Conservation (phyloP, 2,113 vertebrate genomes). For the Salminus brasiliensis region DNA sequence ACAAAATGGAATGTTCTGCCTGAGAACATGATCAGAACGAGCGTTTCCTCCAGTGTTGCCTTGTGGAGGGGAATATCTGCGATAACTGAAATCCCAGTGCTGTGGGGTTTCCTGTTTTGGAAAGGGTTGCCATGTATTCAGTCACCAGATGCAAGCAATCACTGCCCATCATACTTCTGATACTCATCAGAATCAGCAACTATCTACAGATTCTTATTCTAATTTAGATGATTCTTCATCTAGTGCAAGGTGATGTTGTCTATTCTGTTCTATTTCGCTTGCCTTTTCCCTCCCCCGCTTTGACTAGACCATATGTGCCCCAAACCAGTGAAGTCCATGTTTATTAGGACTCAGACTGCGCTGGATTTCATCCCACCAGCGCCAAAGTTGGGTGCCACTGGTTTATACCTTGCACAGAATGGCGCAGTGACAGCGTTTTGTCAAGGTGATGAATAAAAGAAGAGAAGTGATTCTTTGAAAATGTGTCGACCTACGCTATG, state of each 20-base stretch:
- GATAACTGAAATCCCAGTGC: neutral
- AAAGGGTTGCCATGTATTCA: neutral
- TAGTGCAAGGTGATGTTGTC: neutral
- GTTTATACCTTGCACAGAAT: neutral
- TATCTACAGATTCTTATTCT: neutral
- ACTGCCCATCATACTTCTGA: neutral
- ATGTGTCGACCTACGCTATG: neutral
- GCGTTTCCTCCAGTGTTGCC: neutral
- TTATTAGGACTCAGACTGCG: neutral
- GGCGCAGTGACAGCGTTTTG: neutral
- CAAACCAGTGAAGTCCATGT: neutral
- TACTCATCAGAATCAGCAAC: neutral
- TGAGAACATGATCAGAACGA: neutral
- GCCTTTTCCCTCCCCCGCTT: neutral
- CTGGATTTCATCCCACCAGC: neutral
- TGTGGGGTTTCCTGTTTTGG: neutral
- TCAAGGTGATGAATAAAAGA: neutral
- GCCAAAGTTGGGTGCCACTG: neutral
- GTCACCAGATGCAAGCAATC: neutral
- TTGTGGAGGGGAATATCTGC: neutral
- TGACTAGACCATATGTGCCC: neutral
- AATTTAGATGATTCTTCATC: neutral
- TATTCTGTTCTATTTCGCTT: neutral
- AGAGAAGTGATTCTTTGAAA: neutral
- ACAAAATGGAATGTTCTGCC: neutral